phyloP scores from a whole-genome alignment of 2,797 vertebrate genomes.

The Tragopan temminckii region DNA sequence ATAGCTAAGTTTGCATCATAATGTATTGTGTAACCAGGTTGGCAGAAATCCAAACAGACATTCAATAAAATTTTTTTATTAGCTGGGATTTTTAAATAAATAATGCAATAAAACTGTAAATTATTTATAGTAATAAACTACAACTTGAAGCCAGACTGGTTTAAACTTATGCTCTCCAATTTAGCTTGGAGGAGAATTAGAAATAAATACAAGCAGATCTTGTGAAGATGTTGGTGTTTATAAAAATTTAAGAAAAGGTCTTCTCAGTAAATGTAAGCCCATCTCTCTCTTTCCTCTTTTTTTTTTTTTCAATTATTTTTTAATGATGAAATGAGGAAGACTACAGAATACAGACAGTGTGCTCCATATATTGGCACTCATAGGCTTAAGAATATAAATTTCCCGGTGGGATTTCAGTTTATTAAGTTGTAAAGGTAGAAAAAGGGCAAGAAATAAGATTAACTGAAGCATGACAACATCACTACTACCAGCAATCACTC shows the following conservation, averaged over 20 bases:
- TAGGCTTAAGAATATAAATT: slow-evolving; percentile 1
- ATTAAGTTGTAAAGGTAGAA: neutral
- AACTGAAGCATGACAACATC: neutral
- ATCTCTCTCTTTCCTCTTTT: neutral
- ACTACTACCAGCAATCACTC: neutral
- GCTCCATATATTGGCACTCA: neutral
- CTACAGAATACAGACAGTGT: neutral
- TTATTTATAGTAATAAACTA: neutral
- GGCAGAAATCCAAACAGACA: slow-evolving; percentile 41
- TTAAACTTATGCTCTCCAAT: neutral
- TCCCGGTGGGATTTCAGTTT: neutral
- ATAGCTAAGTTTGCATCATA: slow-evolving; percentile 63
- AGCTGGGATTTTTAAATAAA: slow-evolving; percentile 9
- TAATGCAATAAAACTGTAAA: slow-evolving; percentile 7
- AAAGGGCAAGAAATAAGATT: neutral
- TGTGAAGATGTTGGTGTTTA: neutral
- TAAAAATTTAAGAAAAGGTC: neutral
- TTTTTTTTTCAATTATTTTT: neutral
- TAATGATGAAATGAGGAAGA: neutral
- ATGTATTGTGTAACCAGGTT: slow-evolving; percentile 19
- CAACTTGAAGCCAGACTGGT: slow-evolving; percentile 24
- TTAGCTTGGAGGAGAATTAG: neutral
- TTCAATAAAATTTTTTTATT: slow-evolving; percentile 45
- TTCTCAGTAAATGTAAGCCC: neutral
- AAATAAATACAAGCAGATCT: neutral